Conservation (phyloP, 1,140 invertebrate species). For the Aphaenogaster floridana region DNA sequence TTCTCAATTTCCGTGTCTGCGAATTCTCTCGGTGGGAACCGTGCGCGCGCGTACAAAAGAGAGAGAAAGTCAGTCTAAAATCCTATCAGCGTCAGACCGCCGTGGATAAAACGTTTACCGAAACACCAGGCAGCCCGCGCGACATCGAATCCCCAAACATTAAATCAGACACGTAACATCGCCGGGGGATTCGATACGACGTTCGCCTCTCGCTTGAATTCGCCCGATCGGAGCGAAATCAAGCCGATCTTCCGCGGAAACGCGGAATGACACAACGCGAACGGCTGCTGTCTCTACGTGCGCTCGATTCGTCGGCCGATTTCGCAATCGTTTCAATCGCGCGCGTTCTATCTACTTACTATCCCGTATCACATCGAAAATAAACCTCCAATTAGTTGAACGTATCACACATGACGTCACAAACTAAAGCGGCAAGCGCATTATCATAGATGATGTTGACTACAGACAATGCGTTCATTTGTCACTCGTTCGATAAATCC, state of each 20-base stretch:
- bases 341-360: background rate
- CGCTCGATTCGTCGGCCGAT: background rate
- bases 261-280: background rate
- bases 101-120: slow-evolving; percentile 58
- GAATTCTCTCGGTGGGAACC: background rate
- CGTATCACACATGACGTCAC: background rate
- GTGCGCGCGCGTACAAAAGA: background rate
- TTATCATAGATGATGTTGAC: slow-evolving; percentile 34
- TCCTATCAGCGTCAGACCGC: slow-evolving; percentile 57
- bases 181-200: slow-evolving; percentile 49
- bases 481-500: slow-evolving; percentile 50
- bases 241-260: background rate
- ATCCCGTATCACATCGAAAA: slow-evolving; percentile 11
- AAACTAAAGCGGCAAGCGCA: slow-evolving; percentile 22
- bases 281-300: background rate
- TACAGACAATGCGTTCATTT: slow-evolving; percentile 49
- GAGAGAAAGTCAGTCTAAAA: slow-evolving; percentile 47
- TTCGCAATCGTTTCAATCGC: background rate
- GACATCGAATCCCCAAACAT: slow-evolving; percentile 62
- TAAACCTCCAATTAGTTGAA: slow-evolving; percentile 39
- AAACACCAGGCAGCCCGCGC: slow-evolving; percentile 53
- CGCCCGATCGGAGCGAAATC: slow-evolving; percentile 26
- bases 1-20: slow-evolving; percentile 21
- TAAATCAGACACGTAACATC: slow-evolving; percentile 66
- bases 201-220: slow-evolving; percentile 12